Percentiles rank a stretch among this genome's conserved stretches.
phyloP scores from a whole-genome alignment of 2,888 invertebrate genomes.

The Rotaria socialis region DNA sequence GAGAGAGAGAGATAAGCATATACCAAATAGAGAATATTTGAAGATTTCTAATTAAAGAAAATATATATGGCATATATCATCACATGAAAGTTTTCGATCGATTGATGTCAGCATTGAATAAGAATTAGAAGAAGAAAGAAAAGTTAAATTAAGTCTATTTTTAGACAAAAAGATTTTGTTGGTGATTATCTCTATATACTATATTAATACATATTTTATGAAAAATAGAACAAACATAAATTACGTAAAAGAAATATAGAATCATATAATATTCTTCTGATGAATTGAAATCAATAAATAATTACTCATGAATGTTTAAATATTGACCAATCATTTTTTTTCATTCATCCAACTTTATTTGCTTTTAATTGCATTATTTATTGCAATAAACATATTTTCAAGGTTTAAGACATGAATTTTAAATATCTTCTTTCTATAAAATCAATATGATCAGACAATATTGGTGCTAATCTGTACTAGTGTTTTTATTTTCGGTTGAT shows the following conservation, averaged over 20 bases:
- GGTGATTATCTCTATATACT: too few relatives aligned
- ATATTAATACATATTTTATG: too few relatives aligned
- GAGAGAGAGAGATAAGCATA: too few relatives aligned
- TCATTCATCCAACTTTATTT: not conserved
- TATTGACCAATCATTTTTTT: not conserved
- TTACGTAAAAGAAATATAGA: not conserved
- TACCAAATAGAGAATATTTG: too few relatives aligned
- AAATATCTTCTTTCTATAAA: not conserved
- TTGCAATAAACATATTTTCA: not conserved
- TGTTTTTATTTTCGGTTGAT: not conserved
- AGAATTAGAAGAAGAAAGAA: too few relatives aligned
- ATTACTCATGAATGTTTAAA: not conserved
- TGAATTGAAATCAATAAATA: not conserved
- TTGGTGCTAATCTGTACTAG: not conserved
- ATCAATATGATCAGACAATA: not conserved
- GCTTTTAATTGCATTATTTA: too few relatives aligned
- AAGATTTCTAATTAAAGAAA: too few relatives aligned
- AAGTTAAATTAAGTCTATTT: too few relatives aligned
- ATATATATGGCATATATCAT: too few relatives aligned
- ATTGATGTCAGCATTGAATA: too few relatives aligned
- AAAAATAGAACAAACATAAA: not conserved
- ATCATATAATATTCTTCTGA: not conserved
- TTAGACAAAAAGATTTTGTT: too few relatives aligned
- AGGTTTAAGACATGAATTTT: not conserved
- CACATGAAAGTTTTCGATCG: too few relatives aligned